Conservation (phyloP, 1,140 invertebrate genomes). For the Calliopsis andreniformis region DNA sequence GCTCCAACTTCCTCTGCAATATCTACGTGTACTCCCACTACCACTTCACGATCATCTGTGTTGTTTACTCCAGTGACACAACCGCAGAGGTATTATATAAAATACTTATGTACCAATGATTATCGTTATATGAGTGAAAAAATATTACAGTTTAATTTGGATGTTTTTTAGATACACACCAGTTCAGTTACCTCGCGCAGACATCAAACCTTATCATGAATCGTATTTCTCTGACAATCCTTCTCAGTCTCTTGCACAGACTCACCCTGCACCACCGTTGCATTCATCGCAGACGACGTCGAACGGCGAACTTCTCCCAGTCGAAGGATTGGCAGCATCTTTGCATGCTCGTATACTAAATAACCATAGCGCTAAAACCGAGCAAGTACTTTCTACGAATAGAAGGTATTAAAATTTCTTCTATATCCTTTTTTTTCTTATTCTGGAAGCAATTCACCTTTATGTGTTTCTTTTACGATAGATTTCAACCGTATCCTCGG, state of each 20-base stretch:
- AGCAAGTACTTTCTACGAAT: conserved; percentile 56
- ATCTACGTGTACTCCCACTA: conserved; percentile 68
- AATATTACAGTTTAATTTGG: too few relatives aligned
- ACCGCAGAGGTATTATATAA: conserved; percentile 72
- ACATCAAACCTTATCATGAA: conserved; percentile 88
- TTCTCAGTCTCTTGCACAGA: conserved; percentile 73
- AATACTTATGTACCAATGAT: not conserved
- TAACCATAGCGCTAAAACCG: conserved; percentile 76
- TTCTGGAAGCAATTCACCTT: not conserved
- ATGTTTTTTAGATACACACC: conserved; percentile 84
- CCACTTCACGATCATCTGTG: conserved; percentile 78
- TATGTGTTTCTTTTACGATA: conserved; percentile 34
- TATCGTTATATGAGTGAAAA: not conserved
- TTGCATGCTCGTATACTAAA: conserved; percentile 89
- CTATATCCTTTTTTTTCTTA: not conserved
- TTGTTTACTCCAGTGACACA: conserved; percentile 78
- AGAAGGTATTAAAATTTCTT: conserved; percentile 65
- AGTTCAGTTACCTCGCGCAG: conserved; percentile 85
- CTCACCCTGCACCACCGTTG: conserved; percentile 75
- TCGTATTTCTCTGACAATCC: conserved; percentile 87
- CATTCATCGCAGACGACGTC: conserved; percentile 71
- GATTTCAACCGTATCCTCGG: conserved; percentile 78
- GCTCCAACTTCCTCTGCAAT: conserved; percentile 73
- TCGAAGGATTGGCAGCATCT: conserved; percentile 89
- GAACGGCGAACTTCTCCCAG: conserved; percentile 77